Conservation (phyloP, 1,140 invertebrate genomes). For the Eupristina koningsbergeri region DNA sequence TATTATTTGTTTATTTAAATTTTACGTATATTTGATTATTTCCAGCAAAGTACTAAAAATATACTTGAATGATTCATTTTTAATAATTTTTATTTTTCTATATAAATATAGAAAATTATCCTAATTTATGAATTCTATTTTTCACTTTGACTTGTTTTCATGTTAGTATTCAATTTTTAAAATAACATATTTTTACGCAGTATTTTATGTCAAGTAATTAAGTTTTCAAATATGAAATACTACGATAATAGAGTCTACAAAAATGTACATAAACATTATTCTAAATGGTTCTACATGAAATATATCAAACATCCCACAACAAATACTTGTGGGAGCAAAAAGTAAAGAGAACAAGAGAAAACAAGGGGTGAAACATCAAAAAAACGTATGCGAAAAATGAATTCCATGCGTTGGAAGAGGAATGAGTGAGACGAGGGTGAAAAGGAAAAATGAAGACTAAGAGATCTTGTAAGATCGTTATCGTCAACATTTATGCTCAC, state of each 20-base stretch:
- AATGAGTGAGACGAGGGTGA: background rate
- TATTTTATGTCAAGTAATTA: too few species aligned
- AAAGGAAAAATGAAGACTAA: background rate
- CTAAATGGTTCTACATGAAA: background rate
- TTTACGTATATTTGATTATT: too few species aligned
- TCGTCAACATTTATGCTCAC: constrained; percentile 28
- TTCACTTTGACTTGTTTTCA: too few species aligned
- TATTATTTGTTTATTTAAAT: too few species aligned
- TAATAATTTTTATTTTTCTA: too few species aligned
- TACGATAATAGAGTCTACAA: background rate
- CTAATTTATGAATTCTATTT: too few species aligned
- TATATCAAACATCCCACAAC: background rate
- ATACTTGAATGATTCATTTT: too few species aligned
- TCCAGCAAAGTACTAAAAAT: too few species aligned
- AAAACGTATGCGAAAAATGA: background rate
- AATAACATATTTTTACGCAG: too few species aligned
- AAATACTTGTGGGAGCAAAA: background rate
- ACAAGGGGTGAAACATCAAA: background rate
- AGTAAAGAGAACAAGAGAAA: background rate
- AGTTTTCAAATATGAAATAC: too few species aligned
- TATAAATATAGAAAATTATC: too few species aligned
- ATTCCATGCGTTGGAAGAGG: background rate
- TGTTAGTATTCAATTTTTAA: too few species aligned
- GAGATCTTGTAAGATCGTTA: constrained; percentile 28
- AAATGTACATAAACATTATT: background rate